Percentiles rank a stretch among this genome's conserved stretches.
phyloP scores from a whole-genome alignment of 2,113 vertebrate genomes.

The Regulus satrapa region DNA sequence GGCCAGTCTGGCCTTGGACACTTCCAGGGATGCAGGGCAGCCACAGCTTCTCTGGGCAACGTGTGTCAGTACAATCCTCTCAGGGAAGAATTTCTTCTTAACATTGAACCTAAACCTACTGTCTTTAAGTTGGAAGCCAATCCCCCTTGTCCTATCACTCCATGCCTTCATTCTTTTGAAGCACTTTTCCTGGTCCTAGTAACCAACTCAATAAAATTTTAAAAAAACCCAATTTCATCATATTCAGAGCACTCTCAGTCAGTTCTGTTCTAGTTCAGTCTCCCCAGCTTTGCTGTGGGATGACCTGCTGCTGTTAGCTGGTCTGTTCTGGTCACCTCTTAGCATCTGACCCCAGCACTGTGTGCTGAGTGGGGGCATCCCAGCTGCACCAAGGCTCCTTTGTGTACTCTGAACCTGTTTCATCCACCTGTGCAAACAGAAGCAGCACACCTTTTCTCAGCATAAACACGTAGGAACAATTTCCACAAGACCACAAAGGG shows the following conservation, averaged over 20 bases:
- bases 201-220: background rate
- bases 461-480: background rate
- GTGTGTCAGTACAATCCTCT: rapidly evolving
- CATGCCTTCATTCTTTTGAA: background rate
- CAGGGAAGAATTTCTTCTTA: background rate
- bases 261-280: background rate
- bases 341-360: background rate
- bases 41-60: background rate
- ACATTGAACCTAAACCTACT: background rate
- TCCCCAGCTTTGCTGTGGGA: background rate
- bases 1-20: rapidly evolving
- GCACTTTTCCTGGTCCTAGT: background rate
- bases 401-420: background rate
- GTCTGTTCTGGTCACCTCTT: background rate
- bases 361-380: background rate
- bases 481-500: background rate
- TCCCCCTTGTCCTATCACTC: background rate
- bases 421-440: background rate
- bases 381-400: background rate
- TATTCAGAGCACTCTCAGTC: background rate
- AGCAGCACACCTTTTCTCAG: background rate
- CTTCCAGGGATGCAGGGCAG: background rate
- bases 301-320: background rate
- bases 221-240: too few species aligned
- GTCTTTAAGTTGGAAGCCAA: background rate